These are phyloP conservation scores for Drosophila helvetica DNA, from an alignment of 2,888 invertebrate species.

Conservation along the genomic window DNA sequence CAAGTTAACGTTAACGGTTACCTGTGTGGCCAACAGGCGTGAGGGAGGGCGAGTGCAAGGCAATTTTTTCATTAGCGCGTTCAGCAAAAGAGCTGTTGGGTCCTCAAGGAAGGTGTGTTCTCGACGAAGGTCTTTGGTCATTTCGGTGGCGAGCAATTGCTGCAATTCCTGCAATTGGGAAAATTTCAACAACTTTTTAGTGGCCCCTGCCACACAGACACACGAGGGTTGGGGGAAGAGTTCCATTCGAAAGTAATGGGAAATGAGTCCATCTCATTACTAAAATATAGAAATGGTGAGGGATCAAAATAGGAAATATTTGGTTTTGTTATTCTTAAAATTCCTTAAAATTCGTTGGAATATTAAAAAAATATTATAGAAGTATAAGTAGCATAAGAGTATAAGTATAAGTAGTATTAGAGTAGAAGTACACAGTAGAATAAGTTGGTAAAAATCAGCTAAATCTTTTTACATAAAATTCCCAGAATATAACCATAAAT, in stretches of 20 bases:
- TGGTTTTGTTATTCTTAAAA: too few relatives aligned
- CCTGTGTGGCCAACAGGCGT: background rate
- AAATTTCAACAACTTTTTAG: slow-evolving; percentile 73
- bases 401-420: too few relatives aligned
- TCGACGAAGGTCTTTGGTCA: slow-evolving; percentile 47
- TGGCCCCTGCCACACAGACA: slow-evolving; percentile 13
- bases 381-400: too few relatives aligned
- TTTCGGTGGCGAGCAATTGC: slow-evolving; percentile 32
- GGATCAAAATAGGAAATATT: background rate
- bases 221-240: slow-evolving; percentile 28
- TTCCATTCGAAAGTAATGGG: background rate
- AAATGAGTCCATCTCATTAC: too few relatives aligned
- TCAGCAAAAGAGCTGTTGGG: slow-evolving; percentile 17
- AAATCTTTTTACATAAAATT: background rate
- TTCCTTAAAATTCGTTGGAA: background rate
- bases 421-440: too few relatives aligned
- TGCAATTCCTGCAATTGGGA: slow-evolving; percentile 69
- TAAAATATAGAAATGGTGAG: background rate
- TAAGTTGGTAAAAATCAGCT: background rate
- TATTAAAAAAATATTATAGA: too few relatives aligned
- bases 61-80: slow-evolving; percentile 74
- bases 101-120: slow-evolving; percentile 5
- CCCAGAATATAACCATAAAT: background rate
- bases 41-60: slow-evolving; percentile 16
- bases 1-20: slow-evolving; percentile 2